phyloP scores from a whole-genome alignment of 1,140 invertebrate genomes.

The Lordiphosa clarofinis region DNA sequence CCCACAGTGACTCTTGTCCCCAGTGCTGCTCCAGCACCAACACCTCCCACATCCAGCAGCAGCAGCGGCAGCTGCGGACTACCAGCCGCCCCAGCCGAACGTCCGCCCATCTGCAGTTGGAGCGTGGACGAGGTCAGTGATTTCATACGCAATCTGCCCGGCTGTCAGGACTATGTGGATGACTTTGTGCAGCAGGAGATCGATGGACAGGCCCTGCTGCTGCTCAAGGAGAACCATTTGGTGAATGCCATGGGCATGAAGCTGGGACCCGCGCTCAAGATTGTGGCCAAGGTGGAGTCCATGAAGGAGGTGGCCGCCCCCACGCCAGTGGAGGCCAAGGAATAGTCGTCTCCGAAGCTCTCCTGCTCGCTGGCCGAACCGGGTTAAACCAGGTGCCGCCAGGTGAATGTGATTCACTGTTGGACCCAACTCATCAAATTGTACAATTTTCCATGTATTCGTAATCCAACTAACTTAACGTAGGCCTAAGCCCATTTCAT shows the following conservation, averaged over 20 bases:
- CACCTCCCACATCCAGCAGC: conserved; percentile 7
- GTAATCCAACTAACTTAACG: no score
- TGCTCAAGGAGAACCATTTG: conserved; percentile 96
- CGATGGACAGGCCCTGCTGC: conserved; percentile 94
- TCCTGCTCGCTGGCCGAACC: not conserved
- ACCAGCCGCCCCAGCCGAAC: conserved; percentile 17
- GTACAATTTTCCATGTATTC: no score
- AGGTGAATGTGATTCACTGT: no score
- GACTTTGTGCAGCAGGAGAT: conserved; percentile 97
- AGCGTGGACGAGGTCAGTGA: conserved; percentile 89
- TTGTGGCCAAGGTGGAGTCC: conserved; percentile 85
- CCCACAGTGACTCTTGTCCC: conserved; percentile 2
- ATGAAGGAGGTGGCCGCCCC: conserved; percentile 67
- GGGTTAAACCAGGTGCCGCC: no score
- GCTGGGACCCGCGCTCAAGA: conserved; percentile 96
- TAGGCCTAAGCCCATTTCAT: no score
- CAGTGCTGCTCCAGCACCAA: conserved; percentile 7
- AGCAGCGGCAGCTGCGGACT: not conserved
- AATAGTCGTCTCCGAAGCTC: conserved; percentile 4
- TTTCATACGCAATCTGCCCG: conserved; percentile 92
- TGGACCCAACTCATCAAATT: no score
- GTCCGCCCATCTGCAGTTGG: conserved; percentile 60
- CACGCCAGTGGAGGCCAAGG: conserved; percentile 33
- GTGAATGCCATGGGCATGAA: conserved; percentile 97
- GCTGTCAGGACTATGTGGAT: conserved; percentile 95